These are phyloP conservation scores for Carabus problematicus DNA, from an alignment of 2,888 invertebrate species.

Conservation along the genomic window DNA sequence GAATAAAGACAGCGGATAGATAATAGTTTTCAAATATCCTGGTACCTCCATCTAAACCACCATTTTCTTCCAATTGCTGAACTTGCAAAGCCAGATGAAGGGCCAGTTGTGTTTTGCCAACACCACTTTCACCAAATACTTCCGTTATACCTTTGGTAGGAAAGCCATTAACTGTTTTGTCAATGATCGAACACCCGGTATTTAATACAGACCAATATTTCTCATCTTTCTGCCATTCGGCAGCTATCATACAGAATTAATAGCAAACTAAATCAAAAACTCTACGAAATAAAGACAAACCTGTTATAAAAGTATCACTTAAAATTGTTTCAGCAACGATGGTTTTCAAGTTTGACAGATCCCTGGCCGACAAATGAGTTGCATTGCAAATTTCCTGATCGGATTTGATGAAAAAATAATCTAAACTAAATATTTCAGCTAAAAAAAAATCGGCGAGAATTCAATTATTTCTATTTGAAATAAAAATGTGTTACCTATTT, in stretches of 20 bases:
- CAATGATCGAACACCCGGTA: constrained; percentile 68
- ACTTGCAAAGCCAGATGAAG: constrained; percentile 73
- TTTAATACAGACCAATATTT: constrained; percentile 51
- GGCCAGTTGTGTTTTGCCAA: constrained; percentile 83
- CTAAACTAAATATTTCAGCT: constrained; percentile 31
- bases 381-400: constrained; percentile 25
- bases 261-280: background rate
- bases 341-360: constrained; percentile 18
- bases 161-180: constrained; percentile 69
- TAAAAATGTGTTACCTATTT: constrained; percentile 20
- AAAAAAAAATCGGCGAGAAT: background rate
- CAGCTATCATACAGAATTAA: no score
- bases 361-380: constrained; percentile 19
- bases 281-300: constrained; percentile 6
- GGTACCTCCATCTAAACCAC: constrained; percentile 64
- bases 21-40: background rate
- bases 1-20: background rate
- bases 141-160: constrained; percentile 74
- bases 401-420: constrained; percentile 30
- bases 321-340: constrained; percentile 25
- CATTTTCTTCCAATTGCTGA: constrained; percentile 63
- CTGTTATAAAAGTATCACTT: constrained; percentile 25
- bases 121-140: constrained; percentile 80
- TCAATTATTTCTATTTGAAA: constrained; percentile 18
- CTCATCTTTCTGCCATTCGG: constrained; percentile 6